Evolutionary conservation across 2,113 vertebrate genomes (phyloP), one percentile per base, ranked within the genome.

Genomic region (Tapirus terrestris): DNA sequence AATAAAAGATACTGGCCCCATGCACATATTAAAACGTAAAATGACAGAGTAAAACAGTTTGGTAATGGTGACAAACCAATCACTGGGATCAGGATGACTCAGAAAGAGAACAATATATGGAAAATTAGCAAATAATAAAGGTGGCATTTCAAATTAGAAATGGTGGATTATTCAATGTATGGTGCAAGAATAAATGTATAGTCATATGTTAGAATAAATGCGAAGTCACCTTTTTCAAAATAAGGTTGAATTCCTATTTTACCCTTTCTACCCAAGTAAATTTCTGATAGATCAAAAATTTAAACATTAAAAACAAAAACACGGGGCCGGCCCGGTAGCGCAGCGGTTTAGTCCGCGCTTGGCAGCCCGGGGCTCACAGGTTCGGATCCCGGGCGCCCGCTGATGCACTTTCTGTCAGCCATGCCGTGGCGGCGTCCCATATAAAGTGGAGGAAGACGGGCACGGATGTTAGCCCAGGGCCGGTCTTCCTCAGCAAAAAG

Each of bases 81-180:
- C 39, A 92, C 2, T 17, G 8, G 58, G 58, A 77, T 39, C 73
- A 89, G 27, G 36, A 45, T 31, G 6, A 4, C 11, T 95, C 8
- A 94, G 33, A 91, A 89, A 76, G 51, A 80, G 27, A 92, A 60
- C 2, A 27, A 83, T 53, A 51, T 7, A 25, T 27, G 18, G 18
- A 96, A 95, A 97, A 77, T 33, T 14, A 83, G 43, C 61, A 94
- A 94, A 80, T 80, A 91, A 92, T 76, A 81, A 56, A 91, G 61
- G 20, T 48, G 29, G 0, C 39, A 89, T 53, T 76, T 95, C 76
- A 91, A 76, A 79, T 76, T 27, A 94, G 45, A 96, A 96, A 93
- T 21, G 12, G 23, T 82, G 48, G 58, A 85, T 93, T 89, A 76
- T 36, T 81, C 33, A 85, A 58, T 51, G 77, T 56, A 89, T 25